These are phyloP conservation scores for Crypturellus tataupa DNA, from an alignment of 2,797 vertebrate species.

Conservation along the genomic window DNA sequence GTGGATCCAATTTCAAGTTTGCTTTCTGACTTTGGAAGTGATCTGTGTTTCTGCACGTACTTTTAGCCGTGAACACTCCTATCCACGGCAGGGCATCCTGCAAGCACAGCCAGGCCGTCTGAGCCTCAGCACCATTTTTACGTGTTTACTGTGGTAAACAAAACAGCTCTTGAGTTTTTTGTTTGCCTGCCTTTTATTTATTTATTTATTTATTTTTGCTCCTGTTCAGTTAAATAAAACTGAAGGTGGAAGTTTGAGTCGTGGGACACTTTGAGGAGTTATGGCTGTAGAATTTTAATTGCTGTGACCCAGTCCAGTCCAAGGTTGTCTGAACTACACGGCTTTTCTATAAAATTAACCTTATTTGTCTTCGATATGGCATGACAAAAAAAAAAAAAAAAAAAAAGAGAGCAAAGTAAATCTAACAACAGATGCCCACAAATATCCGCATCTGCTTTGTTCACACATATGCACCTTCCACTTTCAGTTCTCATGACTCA, in stretches of 20 bases:
- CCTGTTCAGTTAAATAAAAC: background rate
- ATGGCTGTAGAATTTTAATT: background rate
- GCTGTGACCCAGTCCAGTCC: background rate
- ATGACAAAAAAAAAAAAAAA: background rate
- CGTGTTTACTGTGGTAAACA: background rate
- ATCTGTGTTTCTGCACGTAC: background rate
- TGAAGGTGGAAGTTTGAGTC: background rate
- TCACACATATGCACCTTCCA: background rate
- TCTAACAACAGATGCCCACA: background rate
- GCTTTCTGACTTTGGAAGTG: slow-evolving; percentile 8
- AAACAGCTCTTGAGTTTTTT: background rate
- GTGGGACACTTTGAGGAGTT: background rate
- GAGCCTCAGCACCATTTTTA: background rate
- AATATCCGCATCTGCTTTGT: slow-evolving; percentile 28
- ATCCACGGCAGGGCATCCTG: background rate
- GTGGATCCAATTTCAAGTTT: slow-evolving; percentile 30
- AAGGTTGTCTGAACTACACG: background rate
- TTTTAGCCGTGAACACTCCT: background rate
- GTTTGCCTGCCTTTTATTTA: too few relatives aligned
- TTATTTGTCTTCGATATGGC: background rate
- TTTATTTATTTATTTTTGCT: background rate
- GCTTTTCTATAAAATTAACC: background rate
- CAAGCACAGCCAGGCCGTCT: background rate
- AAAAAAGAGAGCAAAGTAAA: background rate
- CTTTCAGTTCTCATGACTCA: slow-evolving; percentile 57